Base-by-base conservation (phyloP, 2,113 vertebrate genomes). In the Henicopernis longicauda region DNA sequence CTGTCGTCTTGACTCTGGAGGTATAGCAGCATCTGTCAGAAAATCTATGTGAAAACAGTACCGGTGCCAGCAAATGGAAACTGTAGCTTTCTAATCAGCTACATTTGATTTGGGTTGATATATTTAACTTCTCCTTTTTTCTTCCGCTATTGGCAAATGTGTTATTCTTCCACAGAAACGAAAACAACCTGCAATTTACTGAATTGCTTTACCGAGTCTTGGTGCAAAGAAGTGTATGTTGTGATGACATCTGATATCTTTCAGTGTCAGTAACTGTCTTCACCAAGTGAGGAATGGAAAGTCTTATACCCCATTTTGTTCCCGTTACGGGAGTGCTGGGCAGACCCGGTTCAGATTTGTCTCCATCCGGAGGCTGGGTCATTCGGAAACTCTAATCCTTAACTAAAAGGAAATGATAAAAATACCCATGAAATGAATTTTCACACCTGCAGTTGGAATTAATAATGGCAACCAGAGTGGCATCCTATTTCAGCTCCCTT, bases 401-500 rank as follows among this genome's bases (percentile, higher is more conserved):
- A 94, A 82, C 80, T 71, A 94, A 93, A 95, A 95, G 89, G 77
- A 97, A 82, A 96, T 94, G 26, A 95, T 82, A 96, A 94, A 90
- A 95, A 96, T 63, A 73, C 57, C 83, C 95, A 96, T 94, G 92
- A 98, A 96, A 97, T 97, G 86, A 87, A 67, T 66, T 93, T 97
- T 96, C 94, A 90, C 94, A 96, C 96, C 93, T 95, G 91, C 76
- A 90, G 61, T 96, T 95, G 92, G 92, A 97, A 96, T 83, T 96
- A 97, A 96, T 96, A 95, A 94, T 88, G 86, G 87, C 89, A 81
- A 82, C 67, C 54, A 58, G 89, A 92, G 88, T 97, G 86, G 93
- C 96, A 95, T 96, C 82, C 90, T 94, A 85, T 97, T 97, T 95
- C 97, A 93, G 71, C 63, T 98, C 96, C 94, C 93, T 97, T 72